Base-by-base conservation (phyloP, 2,797 vertebrate genomes). In the Tympanoctomys barrerae region DNA sequence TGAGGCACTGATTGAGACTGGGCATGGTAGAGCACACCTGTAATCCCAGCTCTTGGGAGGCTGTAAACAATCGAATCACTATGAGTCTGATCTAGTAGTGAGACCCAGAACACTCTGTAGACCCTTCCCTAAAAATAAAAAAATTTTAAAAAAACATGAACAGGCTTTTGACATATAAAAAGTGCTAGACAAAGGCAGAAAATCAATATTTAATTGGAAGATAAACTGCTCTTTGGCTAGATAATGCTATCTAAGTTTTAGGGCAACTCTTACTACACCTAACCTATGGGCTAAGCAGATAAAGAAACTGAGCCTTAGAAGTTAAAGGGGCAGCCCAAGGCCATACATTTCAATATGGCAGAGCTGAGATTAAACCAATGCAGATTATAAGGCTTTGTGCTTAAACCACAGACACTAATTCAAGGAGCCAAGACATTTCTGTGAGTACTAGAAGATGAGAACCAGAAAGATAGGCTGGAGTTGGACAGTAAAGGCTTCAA, bases 271-370 rank as follows among this genome's bases (percentile, higher is more conserved):
- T 61, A 54, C 39, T 42, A 33, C 14, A 26, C 6, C 49, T 9
- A 31, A 13, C 42, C 13, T 31, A 52, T 11, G 7, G 33, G n/a
- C 83, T 86, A 89, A 64, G 16, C 14, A 52, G 33, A 91, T 75
- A 59, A 89, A 95, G 19, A 96, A 77, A 88, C 4, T 31, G 49
- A 87, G 59, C 42, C 54, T 87, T 39, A n/a, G n/a, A 92, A 81
- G 52, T 81, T 24, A 77, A 91, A 57, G 10, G 68, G 89, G 31
- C 82, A 83, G 18, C 14, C 64, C 78, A 86, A 94, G 28, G 77
- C 88, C 91, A 94, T 54, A 81, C 11, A 93, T 54, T 4, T 78
- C 33, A 28, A 80, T 13, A 2, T 12, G 26, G 6, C 33, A 64
- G 36, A 73, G 16, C 8, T 64, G 52, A 91, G 39, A 77, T 24